These are phyloP conservation scores for Dynastes hyllus DNA, from an alignment of 2,888 invertebrate species.

Conservation along the genomic window DNA sequence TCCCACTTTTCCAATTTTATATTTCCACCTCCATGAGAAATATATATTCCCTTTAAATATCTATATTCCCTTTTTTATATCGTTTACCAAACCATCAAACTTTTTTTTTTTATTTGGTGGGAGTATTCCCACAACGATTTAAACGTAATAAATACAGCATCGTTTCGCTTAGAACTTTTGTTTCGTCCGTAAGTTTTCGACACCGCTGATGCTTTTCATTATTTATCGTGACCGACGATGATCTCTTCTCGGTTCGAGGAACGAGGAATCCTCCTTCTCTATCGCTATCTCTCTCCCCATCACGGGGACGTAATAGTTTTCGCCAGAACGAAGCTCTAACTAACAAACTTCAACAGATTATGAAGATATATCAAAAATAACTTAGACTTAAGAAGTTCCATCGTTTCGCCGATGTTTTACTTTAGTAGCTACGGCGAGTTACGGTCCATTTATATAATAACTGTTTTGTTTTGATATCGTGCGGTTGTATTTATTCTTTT, in stretches of 20 bases:
- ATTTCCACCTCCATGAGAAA: too few species aligned
- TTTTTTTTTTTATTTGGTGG: too few species aligned
- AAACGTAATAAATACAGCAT: conserved; percentile 24
- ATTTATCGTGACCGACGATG: conserved; percentile 17
- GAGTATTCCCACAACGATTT: conserved; percentile 18
- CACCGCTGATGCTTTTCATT: conserved; percentile 15
- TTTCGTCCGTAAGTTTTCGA: conserved; percentile 7
- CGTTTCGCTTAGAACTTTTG: conserved; percentile 8
- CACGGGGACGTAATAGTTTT: conserved; percentile 18
- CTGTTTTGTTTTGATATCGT: background rate
- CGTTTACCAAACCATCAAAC: conserved; percentile 1
- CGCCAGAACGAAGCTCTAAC: conserved; percentile 8
- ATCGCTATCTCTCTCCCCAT: background rate
- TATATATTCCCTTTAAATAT: background rate
- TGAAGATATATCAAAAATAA: conserved; percentile 46
- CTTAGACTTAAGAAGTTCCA: conserved; percentile 28
- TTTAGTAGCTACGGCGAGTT: background rate
- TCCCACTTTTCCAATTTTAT: too few species aligned
- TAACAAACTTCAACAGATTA: conserved; percentile 36
- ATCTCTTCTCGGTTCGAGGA: background rate
- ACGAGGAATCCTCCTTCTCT: background rate
- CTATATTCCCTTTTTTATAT: background rate
- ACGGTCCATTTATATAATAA: conserved; percentile 14
- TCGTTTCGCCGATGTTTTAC: conserved; percentile 1
- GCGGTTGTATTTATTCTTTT: background rate